Base-by-base conservation (phyloP, 2,113 vertebrate species). In the Scomber japonicus region DNA sequence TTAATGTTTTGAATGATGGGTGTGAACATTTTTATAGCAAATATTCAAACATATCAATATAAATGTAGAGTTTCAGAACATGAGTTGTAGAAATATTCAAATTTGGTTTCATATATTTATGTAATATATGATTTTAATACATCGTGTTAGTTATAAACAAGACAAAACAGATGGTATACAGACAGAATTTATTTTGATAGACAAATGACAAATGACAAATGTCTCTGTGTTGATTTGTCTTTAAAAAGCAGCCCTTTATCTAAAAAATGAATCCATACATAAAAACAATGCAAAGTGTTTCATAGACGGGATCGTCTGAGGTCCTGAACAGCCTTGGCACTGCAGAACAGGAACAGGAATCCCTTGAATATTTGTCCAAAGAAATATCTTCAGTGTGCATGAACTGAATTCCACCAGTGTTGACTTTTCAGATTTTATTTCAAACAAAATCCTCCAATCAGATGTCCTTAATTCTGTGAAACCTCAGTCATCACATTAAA, bases 171-270 rank as follows among this genome's bases (percentile, higher is more conserved):
- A 0, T 24, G 78, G 24, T 27, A 50, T 44, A 44, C 60, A 59
- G 68, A 80, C 62, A 46, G 55, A 2, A 2, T 88, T 90, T 92
- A 89, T 84, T 90, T 19, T 64, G 27, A 81, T 15, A 44, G 50
- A 83, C 65, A 61, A 77, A 62, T 4, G 50, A 83, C 65, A 61
- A 77, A 62, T 4, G 50, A 83, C 65, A 61, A 77, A 62, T 4
- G 11, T 78, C 24, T 87, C 60, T 17, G 50, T 62, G 12, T 45
- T 53, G 60, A 68, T 71, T 75, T 51, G 54, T 75, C 55, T 84
- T 27, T 75, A 65, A 69, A 87, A 88, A 88, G 83, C 81, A 85
- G 86, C 83, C 81, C 80, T 89, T 87, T 88, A 69, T 55, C 55
- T 62, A 71, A 44, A 83, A 85, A 68, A n/a, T 2, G 15, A 63